Percentiles rank a stretch among this genome's conserved stretches.
These are phyloP conservation scores for Sturnus vulgaris DNA, from an alignment of 2,113 vertebrate genomes.

Conservation along the genomic window DNA sequence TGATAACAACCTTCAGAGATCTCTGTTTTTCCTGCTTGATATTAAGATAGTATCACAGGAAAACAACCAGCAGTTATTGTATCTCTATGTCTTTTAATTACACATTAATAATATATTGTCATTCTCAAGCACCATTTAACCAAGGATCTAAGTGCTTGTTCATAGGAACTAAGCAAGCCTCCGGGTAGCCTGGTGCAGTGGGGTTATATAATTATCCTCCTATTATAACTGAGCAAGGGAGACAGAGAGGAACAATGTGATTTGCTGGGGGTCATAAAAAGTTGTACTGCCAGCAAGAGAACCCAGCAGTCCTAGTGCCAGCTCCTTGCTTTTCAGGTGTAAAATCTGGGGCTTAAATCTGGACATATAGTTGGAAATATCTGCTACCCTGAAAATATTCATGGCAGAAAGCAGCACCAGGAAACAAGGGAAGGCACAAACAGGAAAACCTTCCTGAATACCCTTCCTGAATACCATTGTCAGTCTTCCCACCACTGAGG, in stretches of 20 bases:
- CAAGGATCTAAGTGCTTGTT: slow-evolving; percentile 6
- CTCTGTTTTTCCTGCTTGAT: background rate
- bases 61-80: slow-evolving; percentile 13
- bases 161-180: slow-evolving; percentile 19
- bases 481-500: background rate
- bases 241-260: slow-evolving; percentile 19
- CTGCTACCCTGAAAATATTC: background rate
- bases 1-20: background rate
- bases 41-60: background rate
- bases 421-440: background rate
- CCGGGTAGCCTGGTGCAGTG: background rate
- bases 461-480: background rate
- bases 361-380: background rate
- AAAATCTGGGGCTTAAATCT: background rate
- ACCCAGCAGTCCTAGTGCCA: background rate
- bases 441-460: background rate
- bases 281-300: background rate
- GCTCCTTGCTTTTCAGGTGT: background rate
- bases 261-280: background rate
- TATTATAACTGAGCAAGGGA: slow-evolving; percentile 1
- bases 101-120: slow-evolving; percentile 44
- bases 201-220: slow-evolving; percentile 42
- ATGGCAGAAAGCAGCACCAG: background rate
- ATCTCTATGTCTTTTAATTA: slow-evolving; percentile 37
- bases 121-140: slow-evolving; percentile 35